Evolutionary conservation across 2,113 vertebrate species (phyloP).

Genomic region (Corythaixoides concolor): DNA sequence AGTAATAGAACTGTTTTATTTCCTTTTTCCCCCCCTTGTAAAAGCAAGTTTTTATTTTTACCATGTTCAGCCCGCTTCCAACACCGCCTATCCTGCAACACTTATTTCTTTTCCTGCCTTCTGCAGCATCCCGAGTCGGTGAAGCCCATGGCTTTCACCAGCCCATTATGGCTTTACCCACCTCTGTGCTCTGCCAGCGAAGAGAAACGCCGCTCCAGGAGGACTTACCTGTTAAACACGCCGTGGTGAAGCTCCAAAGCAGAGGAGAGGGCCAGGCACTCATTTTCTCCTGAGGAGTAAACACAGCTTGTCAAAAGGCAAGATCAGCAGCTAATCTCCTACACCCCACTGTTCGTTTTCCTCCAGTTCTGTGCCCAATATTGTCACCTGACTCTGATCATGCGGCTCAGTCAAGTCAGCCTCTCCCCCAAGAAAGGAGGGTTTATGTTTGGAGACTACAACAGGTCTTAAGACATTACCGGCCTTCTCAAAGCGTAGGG

Average conservation of each 20-base stretch:
- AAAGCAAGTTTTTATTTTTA: neutral
- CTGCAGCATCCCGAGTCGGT: fast-evolving
- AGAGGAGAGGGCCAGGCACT: neutral
- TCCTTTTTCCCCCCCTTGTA: neutral
- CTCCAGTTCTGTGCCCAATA: neutral
- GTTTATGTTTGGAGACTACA: neutral
- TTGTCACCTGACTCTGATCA: slow-evolving; percentile 68
- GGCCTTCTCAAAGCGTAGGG: neutral
- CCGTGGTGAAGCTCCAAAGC: slow-evolving; percentile 6
- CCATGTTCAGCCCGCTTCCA: fast-evolving
- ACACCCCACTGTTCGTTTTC: neutral
- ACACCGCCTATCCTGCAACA: neutral
- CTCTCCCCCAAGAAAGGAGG: neutral
- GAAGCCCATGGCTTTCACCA: neutral
- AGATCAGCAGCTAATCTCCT: neutral
- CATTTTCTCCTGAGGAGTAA: slow-evolving; percentile 27
- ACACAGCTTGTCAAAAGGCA: neutral
- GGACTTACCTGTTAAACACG: slow-evolving; percentile 42
- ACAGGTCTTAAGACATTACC: fast-evolving
- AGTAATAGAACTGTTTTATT: neutral
- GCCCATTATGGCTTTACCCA: fast-evolving
- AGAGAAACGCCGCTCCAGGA: fast-evolving
- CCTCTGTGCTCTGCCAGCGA: fast-evolving
- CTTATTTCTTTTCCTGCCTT: neutral
- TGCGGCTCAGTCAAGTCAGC: slow-evolving; percentile 13